Conservation (phyloP, 2,113 vertebrate species). For the Diphyllodes magnificus region DNA sequence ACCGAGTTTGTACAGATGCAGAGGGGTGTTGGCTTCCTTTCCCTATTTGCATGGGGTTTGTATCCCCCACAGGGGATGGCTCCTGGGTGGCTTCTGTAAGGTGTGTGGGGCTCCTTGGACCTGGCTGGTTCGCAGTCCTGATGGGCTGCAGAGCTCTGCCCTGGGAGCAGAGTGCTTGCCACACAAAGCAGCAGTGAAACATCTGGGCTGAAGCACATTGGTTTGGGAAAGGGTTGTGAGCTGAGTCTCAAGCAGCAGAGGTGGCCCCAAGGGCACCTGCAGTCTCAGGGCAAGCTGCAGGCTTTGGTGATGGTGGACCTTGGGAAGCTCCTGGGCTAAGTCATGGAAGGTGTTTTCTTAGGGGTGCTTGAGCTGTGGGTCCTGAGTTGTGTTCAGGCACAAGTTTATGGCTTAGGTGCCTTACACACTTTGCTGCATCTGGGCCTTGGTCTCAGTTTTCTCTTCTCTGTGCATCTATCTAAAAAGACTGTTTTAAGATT, state of each 20-base stretch:
- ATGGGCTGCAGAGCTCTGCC: neutral
- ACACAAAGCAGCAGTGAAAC: neutral
- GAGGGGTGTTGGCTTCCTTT: neutral
- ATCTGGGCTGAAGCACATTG: fast-evolving
- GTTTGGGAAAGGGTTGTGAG: neutral
- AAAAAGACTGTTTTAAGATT: neutral
- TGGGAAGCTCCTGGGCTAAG: neutral
- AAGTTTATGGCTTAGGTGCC: neutral
- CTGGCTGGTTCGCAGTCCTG: fast-evolving
- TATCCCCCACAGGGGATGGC: fast-evolving
- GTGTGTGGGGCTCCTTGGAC: neutral
- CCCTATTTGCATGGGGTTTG: fast-evolving
- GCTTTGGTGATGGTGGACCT: neutral
- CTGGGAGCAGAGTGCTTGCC: neutral
- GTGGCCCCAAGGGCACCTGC: neutral
- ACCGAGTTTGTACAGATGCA: neutral
- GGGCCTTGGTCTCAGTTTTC: neutral
- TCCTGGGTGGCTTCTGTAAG: neutral
- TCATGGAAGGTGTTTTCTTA: neutral
- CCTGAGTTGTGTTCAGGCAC: neutral
- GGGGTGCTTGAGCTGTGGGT: neutral
- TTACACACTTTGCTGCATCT: neutral
- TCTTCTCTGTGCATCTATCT: neutral
- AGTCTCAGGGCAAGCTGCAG: neutral
- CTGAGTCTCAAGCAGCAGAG: neutral